Percentiles rank a stretch among this genome's conserved stretches.
Evolutionary conservation across 2,888 invertebrate genomes (phyloP).

Genomic region (Hedya salicella): DNA sequence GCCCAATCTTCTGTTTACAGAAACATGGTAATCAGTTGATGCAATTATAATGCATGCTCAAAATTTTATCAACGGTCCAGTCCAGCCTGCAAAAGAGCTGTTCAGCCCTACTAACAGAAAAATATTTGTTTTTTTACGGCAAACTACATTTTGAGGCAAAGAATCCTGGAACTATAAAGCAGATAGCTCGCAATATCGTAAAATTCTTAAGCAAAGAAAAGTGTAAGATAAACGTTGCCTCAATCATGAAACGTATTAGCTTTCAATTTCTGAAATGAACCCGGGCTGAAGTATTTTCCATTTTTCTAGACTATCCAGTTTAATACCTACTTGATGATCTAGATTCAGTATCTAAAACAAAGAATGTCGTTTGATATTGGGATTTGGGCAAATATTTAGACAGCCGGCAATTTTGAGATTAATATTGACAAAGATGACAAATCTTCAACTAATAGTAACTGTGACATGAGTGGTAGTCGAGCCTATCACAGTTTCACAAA

Average conservation of each 20-base stretch:
- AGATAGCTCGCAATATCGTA: slow-evolving; percentile 26
- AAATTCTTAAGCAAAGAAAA: slow-evolving; percentile 38
- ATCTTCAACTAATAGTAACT: too few relatives aligned
- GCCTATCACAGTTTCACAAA: too few relatives aligned
- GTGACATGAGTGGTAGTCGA: too few relatives aligned
- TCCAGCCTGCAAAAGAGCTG: too few relatives aligned
- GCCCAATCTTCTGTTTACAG: too few relatives aligned
- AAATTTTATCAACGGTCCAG: too few relatives aligned
- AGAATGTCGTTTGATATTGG: neutral
- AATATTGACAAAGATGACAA: too few relatives aligned
- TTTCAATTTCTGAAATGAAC: slow-evolving; percentile 38
- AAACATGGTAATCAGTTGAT: too few relatives aligned
- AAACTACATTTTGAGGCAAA: neutral
- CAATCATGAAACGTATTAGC: slow-evolving; percentile 39
- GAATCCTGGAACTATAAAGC: slow-evolving; percentile 3
- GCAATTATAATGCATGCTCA: too few relatives aligned
- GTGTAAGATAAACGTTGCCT: slow-evolving; percentile 31
- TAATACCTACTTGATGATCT: neutral
- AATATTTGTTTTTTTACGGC: too few relatives aligned
- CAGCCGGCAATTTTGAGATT: neutral
- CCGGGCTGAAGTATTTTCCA: slow-evolving; percentile 22
- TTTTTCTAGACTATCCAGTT: slow-evolving; percentile 18
- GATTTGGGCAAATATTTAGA: neutral
- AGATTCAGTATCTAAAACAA: neutral
- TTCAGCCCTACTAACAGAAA: too few relatives aligned